Conservation (phyloP, 2,113 vertebrate species). For the Aphyosemion australe region DNA sequence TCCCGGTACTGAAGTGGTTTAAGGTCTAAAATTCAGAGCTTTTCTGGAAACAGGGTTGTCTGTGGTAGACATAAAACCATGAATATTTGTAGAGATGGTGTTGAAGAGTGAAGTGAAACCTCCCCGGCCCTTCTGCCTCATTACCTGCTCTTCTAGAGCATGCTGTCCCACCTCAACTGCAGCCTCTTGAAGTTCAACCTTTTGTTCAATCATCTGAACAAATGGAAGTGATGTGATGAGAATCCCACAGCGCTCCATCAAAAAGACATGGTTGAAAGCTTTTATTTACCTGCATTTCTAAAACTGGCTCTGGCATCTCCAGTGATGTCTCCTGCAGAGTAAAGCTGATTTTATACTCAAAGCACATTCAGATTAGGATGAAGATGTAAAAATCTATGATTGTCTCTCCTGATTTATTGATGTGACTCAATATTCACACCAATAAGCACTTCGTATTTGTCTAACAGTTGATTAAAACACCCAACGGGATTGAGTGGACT, state of each 20-base stretch:
- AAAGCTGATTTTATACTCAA: conserved; percentile 40
- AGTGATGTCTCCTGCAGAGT: conserved; percentile 48
- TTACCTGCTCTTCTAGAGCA: conserved; percentile 56
- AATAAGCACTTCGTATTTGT: background rate
- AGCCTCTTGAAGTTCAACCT: conserved; percentile 38
- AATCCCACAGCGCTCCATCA: background rate
- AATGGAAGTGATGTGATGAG: conserved; percentile 24
- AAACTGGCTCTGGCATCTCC: conserved; percentile 28
- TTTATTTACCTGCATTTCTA: conserved; percentile 62
- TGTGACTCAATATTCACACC: background rate
- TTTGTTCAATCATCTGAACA: conserved; percentile 43
- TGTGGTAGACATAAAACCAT: background rate
- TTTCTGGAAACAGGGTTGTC: conserved; percentile 5
- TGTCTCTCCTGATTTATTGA: conserved; percentile 2
- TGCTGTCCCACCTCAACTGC: conserved; percentile 29
- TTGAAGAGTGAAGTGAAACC: conserved; percentile 30
- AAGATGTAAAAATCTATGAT: conserved; percentile 1
- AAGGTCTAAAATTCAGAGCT: too few relatives aligned
- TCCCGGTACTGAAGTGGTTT: too few relatives aligned
- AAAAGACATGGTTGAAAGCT: background rate
- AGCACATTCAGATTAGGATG: conserved; percentile 16
- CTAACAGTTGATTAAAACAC: background rate
- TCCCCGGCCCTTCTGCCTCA: conserved; percentile 9
- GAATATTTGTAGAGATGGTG: background rate
- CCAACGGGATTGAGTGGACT: conserved; percentile 3